Evolutionary conservation across 2,113 vertebrate species (phyloP), one percentile per base, ranked within the genome.

Genomic region (Dicrurus megarhynchus): DNA sequence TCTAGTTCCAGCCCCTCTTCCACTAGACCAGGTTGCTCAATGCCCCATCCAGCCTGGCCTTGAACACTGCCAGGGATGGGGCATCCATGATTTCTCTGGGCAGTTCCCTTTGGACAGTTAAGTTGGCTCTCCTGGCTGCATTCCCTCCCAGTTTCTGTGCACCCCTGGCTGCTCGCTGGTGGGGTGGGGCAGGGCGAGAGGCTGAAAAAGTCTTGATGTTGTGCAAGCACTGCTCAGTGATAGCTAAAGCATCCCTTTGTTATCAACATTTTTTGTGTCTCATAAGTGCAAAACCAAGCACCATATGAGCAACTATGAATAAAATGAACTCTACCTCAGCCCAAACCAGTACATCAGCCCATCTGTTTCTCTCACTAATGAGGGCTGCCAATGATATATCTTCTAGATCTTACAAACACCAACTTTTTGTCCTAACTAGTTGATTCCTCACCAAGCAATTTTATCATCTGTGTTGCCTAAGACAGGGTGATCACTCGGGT

Each of bases 101-200:
- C 53, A 67, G n/a, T 32, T 47, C 33, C 21, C 49, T 89, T 28
- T 26, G 49, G 21, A 23, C 30, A 56, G 33, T 0, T 76, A 30
- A 28, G 17, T 41, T 5, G 3, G 42, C 37, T 68, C 26, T 83
- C 17, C 81, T 3, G 4, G 44, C 39, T 68, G 19, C 4, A 2
- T 55, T 61, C 47, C 10, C 30, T 81, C 30, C 3, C 37, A 56
- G 3, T 7, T 28, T 44, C 35, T 56, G 52, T 83, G 52, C 22
- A 26, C 5, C 26, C 22, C 14, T 1, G 1, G 56, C 32, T 49
- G 2, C 44, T 85, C 0, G 0, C 23, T 75, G 39, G 6, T 44
- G 37, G 23, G 17, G 7, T 8, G 13, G 37, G 2, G 3, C 35
- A 11, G 37, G 2, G 3, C 35, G 73, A 63, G 73, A 15, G 14